Evolutionary conservation across 2,797 vertebrate genomes (phyloP).

Genomic region (Coracias cyanogaster): DNA sequence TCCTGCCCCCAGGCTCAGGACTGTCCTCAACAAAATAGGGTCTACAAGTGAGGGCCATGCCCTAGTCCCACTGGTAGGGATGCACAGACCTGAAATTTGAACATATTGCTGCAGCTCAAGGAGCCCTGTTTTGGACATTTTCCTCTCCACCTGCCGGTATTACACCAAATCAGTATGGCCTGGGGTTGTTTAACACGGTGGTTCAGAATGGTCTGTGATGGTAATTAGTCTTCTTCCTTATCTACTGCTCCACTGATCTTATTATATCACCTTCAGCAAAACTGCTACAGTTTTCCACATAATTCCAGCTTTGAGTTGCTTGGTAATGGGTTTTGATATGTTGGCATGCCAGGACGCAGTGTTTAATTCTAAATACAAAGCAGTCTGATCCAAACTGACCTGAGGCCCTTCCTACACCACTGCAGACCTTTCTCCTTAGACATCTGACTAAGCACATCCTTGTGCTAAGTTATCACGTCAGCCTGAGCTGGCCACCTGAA

Average conservation of each 20-base stretch:
- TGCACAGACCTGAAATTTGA: background rate
- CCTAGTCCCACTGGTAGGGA: rapidly evolving
- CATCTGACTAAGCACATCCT: background rate
- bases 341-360: background rate
- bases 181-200: background rate
- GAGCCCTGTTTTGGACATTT: background rate
- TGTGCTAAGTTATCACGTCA: background rate
- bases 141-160: background rate
- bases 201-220: background rate
- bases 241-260: background rate
- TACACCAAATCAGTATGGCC: background rate
- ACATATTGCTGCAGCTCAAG: background rate
- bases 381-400: background rate
- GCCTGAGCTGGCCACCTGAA: background rate
- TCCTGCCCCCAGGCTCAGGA: background rate
- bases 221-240: background rate
- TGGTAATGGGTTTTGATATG: background rate
- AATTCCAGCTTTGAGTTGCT: background rate
- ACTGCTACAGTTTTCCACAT: background rate
- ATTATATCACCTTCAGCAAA: background rate
- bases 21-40: background rate
- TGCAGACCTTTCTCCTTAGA: background rate
- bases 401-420: background rate
- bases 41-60: rapidly evolving
- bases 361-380: background rate